Conservation (phyloP, 2,113 vertebrate genomes). For the Cottus gobio region DNA sequence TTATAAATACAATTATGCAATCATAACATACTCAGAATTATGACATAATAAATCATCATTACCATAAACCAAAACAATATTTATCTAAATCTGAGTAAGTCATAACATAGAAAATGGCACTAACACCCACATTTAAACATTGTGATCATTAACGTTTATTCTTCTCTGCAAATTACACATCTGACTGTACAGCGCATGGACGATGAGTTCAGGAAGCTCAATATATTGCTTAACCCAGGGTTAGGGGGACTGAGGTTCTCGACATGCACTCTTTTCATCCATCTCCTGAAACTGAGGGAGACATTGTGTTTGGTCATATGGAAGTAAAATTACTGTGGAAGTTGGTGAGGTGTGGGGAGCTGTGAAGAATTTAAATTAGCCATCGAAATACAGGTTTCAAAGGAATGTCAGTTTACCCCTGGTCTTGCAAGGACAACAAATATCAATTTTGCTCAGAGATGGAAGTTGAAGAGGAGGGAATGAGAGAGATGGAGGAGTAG, state of each 20-base stretch:
- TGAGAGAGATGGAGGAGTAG: constrained; percentile 15
- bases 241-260: not conserved
- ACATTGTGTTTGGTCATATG: constrained; percentile 47
- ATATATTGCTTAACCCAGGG: constrained; percentile 17
- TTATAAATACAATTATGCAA: too few relatives aligned
- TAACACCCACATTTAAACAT: not conserved
- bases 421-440: constrained; percentile 59
- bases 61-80: too few relatives aligned
- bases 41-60: too few relatives aligned
- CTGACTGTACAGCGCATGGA: not conserved
- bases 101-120: too few relatives aligned
- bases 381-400: constrained; percentile 17
- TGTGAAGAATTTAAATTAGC: constrained; percentile 71
- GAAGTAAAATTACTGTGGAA: constrained; percentile 52
- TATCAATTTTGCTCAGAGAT: constrained; percentile 45
- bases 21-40: too few relatives aligned
- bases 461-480: constrained; percentile 6
- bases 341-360: constrained; percentile 42
- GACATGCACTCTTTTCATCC: constrained; percentile 23
- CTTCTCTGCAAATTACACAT: not conserved
- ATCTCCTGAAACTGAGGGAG: constrained; percentile 56
- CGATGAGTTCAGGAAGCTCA: constrained; percentile 1
- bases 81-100: too few relatives aligned
- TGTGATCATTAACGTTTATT: not conserved
- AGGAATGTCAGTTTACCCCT: constrained; percentile 36